These are phyloP conservation scores for Cryptoprocta ferox DNA, from an alignment of 2,797 vertebrate species.

Conservation along the genomic window DNA sequence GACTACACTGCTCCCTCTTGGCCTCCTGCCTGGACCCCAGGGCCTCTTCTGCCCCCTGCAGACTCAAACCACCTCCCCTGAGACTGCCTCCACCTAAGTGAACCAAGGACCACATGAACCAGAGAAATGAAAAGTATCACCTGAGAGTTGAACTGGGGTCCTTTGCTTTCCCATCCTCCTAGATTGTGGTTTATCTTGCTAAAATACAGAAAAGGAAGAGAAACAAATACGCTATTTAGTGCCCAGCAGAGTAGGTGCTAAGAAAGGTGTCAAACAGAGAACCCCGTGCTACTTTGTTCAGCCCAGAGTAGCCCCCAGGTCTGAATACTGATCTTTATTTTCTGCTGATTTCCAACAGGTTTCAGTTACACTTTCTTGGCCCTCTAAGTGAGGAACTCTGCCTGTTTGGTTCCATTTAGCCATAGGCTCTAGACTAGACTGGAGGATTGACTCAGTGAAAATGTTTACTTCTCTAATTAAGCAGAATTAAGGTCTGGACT, in stretches of 20 bases:
- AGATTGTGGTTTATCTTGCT: background rate
- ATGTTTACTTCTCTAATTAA: conserved; percentile 82
- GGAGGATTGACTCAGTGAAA: conserved; percentile 69
- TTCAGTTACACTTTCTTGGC: background rate
- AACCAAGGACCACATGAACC: background rate
- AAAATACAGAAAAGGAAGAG: background rate
- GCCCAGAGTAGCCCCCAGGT: background rate
- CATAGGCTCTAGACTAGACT: conserved; percentile 11
- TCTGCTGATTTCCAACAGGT: conserved; percentile 56
- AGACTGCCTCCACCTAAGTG: background rate
- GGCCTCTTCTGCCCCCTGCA: background rate
- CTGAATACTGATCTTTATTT: conserved; percentile 25
- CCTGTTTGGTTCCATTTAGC: conserved; percentile 23
- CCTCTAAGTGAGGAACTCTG: background rate
- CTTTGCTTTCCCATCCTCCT: background rate
- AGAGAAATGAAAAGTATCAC: background rate
- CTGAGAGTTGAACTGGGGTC: background rate
- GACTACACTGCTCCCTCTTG: background rate
- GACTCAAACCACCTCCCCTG: background rate
- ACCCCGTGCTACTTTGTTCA: background rate
- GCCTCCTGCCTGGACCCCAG: background rate
- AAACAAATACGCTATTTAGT: background rate
- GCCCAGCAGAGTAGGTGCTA: background rate
- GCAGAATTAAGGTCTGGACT: conserved; percentile 74
- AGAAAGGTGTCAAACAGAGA: background rate